Base-by-base conservation (phyloP, 1,140 invertebrate species). In the Panulirus ornatus region DNA sequence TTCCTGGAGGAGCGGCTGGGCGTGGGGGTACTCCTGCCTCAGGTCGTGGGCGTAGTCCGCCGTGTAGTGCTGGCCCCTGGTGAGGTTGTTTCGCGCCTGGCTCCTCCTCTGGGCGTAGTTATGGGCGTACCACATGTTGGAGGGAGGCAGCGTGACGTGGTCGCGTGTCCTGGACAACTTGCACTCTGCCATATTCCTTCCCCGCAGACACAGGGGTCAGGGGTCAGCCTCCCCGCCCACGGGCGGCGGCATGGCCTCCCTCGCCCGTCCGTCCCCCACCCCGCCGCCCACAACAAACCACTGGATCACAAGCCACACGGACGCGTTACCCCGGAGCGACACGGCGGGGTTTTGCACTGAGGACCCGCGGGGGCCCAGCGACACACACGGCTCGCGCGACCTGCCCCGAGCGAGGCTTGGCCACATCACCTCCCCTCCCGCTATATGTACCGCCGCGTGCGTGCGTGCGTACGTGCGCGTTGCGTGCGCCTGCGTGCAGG, bases 41-140 rank as follows among this genome's bases (percentile, higher is more conserved):
- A 82, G 19, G 30, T 82, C 51, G 51, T 82, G 78, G 78, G n/a
- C 34, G 78, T 58, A 58, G 78, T 58, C 78, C 27, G 27, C 27
- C 19, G n/a, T 36, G 44, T 47, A 79, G 66, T 66, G 47, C 16
- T 34, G 38, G 34, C 42, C 34, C 63, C 82, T 70, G 40, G 82
- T 58, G 34, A 78, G 40, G 78, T 71, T 70, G 73, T 76, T 78
- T 8, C 87, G 58, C n/a, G 87, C 87, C 58, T 89, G 87, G 34
- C 78, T 71, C 87, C 87, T 89, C 66, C 87, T 70, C 78, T 89
- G 87, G 79, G 87, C 79, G 79, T 89, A 89, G 79, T 89, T 89
- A 58, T 89, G 87, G 87, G 87, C 87, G 87, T 89, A 89, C 87
- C 87, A 89, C 87, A 89, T 89, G 87, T 30, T 82, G 75, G 38